Conservation (phyloP, 2,797 vertebrate genomes). For the Rallus crepitans region DNA sequence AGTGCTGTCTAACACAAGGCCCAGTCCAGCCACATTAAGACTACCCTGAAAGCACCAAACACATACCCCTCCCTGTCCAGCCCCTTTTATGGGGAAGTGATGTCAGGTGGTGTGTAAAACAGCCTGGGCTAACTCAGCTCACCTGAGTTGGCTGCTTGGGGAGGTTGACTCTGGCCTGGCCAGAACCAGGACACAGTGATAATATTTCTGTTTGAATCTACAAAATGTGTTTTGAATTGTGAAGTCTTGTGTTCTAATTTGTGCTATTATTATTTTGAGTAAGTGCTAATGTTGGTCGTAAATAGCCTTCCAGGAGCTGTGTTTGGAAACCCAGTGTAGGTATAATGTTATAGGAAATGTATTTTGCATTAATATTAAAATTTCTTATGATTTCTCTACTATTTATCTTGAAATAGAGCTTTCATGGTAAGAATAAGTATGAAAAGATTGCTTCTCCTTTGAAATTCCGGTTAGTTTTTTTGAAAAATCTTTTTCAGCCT, state of each 20-base stretch:
- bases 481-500: neutral
- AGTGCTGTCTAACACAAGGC: too few relatives aligned
- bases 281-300: neutral
- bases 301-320: neutral
- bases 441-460: neutral
- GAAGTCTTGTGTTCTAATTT: neutral
- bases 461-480: neutral
- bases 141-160: too few relatives aligned
- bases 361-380: neutral
- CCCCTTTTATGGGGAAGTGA: too few relatives aligned
- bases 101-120: too few relatives aligned
- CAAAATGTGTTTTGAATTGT: neutral
- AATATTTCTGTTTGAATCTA: neutral
- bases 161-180: too few relatives aligned
- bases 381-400: neutral
- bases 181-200: neutral
- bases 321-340: neutral
- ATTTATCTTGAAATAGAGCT: neutral
- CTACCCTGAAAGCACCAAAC: too few relatives aligned
- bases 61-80: too few relatives aligned
- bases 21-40: too few relatives aligned
- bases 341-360: neutral
- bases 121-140: too few relatives aligned
- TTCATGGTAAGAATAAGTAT: neutral
- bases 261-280: neutral